Evolutionary conservation across 2,113 vertebrate species (phyloP).

Genomic region (Coreoperca whiteheadi): DNA sequence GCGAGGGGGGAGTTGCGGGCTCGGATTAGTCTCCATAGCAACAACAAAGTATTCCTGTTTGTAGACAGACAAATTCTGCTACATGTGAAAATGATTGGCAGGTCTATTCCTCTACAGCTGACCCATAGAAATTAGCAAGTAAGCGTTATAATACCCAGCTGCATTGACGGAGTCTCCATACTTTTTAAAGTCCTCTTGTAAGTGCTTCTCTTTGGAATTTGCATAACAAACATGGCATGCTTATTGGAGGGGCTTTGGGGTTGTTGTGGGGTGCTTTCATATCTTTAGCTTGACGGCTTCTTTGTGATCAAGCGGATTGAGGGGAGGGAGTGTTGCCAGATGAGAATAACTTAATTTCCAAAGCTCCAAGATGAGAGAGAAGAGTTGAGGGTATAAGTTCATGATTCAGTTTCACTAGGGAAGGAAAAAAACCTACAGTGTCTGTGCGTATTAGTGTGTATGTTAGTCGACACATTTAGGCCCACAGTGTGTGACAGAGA

Average conservation of each 20-base stretch:
- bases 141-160: constrained; percentile 95
- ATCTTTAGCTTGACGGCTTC: constrained; percentile 95
- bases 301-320: constrained; percentile 86
- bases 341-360: constrained; percentile 98
- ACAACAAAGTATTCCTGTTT: constrained; percentile 96
- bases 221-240: constrained; percentile 97
- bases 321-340: constrained; percentile 85
- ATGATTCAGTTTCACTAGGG: constrained; percentile 65
- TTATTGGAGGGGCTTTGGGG: constrained; percentile 83
- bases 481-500: constrained; percentile 13
- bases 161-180: constrained; percentile 93
- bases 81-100: constrained; percentile 99
- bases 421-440: constrained; percentile 32
- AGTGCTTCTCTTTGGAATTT: constrained; percentile 93
- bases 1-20: constrained; percentile 61
- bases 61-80: constrained; percentile 97
- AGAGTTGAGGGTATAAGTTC: constrained; percentile 84
- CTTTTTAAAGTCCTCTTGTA: constrained; percentile 96
- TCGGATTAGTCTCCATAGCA: constrained; percentile 98
- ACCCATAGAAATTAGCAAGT: constrained; percentile 98
- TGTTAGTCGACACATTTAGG: constrained; percentile 2
- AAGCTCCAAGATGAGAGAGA: constrained; percentile 91
- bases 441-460: constrained; percentile 3
- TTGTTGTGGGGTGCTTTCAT: constrained; percentile 88
- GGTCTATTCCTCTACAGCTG: constrained; percentile 95